Base-by-base conservation (phyloP, 92 coral and sea anemone genomes). In the Phymanthus crucifer region DNA sequence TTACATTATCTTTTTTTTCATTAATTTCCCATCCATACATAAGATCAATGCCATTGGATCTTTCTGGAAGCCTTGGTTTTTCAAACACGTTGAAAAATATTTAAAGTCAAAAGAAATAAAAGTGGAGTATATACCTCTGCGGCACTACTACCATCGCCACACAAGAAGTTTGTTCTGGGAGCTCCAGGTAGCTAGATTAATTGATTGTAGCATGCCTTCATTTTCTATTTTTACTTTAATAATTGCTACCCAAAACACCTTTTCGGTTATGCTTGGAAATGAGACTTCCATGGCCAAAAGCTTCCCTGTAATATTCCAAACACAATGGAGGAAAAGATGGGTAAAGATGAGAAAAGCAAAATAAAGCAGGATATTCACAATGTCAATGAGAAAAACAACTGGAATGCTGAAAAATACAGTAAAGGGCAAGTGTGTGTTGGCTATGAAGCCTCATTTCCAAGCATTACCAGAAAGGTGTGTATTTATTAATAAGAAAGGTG, bases 11-110 rank as follows among this genome's bases (percentile, higher is more conserved):
- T 10, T 11, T 4, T 21, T 54, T 54, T 23, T 1, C 64, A 21
- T 54, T 54, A 61, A n/a, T 31, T 16, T 47, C 50, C 6, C 12
- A 14, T 13, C 52, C 43, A 24, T 8, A 19, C 32, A 21, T 45
- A 29, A 87, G 91, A 56, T 87, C 57, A 87, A 83, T 70, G 74
- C 85, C 26, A 87, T 83, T 79, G 91, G 91, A 29, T 43, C 74
- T 52, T 85, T 78, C 75, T 87, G 91, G 91, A 87, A 87, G 79
- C 88, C 91, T 2, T 87, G 91, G 91, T 87, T 87, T 65, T 87
- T 83, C 88, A 87, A 70, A 74, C 91, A 87, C 52, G 91, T 87
- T 16, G 85, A 87, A 36, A 37, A 33, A 58, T 87, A 26, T 66
- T 75, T 87, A 48, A 35, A 50, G 16, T 47, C 78, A 16, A 68